These are phyloP conservation scores for Morone saxatilis DNA, from an alignment of 2,113 vertebrate genomes.

Conservation along the genomic window DNA sequence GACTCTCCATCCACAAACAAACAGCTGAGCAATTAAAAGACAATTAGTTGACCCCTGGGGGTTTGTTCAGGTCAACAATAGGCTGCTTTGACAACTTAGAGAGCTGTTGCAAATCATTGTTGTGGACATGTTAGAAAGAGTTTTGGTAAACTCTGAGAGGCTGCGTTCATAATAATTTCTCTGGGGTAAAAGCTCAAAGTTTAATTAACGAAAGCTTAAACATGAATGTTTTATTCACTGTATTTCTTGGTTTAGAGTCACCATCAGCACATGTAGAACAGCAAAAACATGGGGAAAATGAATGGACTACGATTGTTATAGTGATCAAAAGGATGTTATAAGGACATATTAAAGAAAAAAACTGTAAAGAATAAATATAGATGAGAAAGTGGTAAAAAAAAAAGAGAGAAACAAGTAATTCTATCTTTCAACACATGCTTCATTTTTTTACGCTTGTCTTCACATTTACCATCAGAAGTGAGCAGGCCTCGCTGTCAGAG, in stretches of 20 bases:
- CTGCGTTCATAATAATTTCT: not conserved
- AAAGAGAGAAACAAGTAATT: slow-evolving; percentile 7
- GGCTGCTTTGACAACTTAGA: slow-evolving; percentile 38
- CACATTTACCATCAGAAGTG: slow-evolving; percentile 44
- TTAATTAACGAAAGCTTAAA: not conserved
- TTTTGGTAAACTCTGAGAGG: not conserved
- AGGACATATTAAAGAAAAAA: not conserved
- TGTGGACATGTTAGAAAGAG: not conserved
- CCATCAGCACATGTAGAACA: not conserved
- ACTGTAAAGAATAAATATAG: not conserved
- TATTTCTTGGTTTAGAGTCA: not conserved
- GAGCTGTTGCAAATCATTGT: not conserved
- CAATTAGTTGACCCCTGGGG: slow-evolving; percentile 69
- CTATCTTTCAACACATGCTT: not conserved
- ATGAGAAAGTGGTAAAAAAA: not conserved
- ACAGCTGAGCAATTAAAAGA: slow-evolving; percentile 66
- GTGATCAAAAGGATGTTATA: not conserved
- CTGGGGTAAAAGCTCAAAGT: not conserved
- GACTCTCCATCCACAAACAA: slow-evolving; percentile 66
- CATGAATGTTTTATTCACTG: not conserved
- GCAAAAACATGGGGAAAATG: not conserved
- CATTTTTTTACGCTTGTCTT: slow-evolving; percentile 44
- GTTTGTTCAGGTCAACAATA: slow-evolving; percentile 55
- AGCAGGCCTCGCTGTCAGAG: slow-evolving; percentile 43
- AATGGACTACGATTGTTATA: not conserved